Conservation (phyloP, 2,888 invertebrate species). For the Cerastoderma edule region DNA sequence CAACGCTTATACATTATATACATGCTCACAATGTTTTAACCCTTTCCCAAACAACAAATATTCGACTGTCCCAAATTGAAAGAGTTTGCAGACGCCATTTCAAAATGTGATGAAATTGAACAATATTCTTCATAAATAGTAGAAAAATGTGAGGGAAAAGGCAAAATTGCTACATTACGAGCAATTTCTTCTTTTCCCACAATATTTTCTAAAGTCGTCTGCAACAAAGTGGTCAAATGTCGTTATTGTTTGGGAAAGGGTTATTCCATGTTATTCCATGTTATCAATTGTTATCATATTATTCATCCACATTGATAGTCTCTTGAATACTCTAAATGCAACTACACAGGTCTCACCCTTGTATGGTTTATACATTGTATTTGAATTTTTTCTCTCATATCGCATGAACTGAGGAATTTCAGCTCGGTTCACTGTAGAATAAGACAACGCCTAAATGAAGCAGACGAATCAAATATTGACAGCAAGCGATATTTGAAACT, state of each 20-base stretch:
- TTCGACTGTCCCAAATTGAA: not conserved
- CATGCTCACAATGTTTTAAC: not conserved
- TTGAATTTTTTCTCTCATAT: no score
- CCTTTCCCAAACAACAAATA: not conserved
- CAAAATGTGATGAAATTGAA: not conserved
- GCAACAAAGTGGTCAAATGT: not conserved
- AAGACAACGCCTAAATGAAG: no score
- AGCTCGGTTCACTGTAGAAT: not conserved
- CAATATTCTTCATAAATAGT: not conserved
- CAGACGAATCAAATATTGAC: no score
- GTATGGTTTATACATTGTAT: no score
- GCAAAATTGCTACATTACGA: not conserved
- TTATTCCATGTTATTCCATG: no score
- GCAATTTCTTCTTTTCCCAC: not conserved
- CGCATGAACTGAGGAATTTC: no score
- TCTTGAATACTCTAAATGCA: no score
- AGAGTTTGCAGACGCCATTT: not conserved
- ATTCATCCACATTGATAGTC: no score
- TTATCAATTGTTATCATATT: no score
- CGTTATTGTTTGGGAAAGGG: not conserved
- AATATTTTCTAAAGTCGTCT: conserved; percentile 3
- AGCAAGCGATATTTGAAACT: no score
- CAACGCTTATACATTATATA: not conserved
- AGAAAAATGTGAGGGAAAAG: not conserved
- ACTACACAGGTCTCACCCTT: no score